Conservation (phyloP, 2,113 vertebrate genomes). For the Heteronetta atricapilla region DNA sequence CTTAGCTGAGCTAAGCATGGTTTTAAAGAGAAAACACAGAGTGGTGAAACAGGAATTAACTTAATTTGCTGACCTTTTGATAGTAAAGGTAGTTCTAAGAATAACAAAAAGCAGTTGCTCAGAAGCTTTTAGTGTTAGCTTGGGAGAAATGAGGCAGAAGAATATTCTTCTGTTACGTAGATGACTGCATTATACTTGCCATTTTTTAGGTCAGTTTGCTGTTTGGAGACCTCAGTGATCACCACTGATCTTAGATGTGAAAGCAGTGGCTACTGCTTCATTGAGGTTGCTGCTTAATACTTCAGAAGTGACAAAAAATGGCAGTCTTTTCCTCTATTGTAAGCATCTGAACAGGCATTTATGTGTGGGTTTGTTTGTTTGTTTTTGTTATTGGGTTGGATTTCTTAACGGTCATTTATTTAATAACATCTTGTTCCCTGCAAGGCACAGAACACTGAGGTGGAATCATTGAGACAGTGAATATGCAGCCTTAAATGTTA, state of each 20-base stretch:
- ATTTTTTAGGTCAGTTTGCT: background rate
- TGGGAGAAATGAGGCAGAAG: background rate
- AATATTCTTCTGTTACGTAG: background rate
- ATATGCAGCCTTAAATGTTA: background rate
- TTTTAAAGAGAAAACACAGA: background rate
- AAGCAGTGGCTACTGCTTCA: background rate
- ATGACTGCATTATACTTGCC: background rate
- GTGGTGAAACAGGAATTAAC: background rate
- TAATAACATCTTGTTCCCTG: background rate
- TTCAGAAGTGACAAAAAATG: background rate
- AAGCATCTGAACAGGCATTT: background rate
- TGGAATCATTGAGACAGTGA: background rate
- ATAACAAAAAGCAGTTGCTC: background rate
- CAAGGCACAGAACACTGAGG: background rate
- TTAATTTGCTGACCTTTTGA: background rate
- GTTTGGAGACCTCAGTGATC: background rate
- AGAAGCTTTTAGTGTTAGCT: background rate
- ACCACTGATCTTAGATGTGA: background rate
- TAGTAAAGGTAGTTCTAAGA: background rate
- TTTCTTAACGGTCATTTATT: background rate
- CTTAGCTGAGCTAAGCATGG: background rate
- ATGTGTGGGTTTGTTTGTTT: background rate
- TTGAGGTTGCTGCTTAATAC: background rate
- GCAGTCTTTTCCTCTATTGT: background rate
- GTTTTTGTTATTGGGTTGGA: background rate